These are phyloP conservation scores for Apodemus speciosus DNA, from an alignment of 2,113 vertebrate species.

Conservation along the genomic window DNA sequence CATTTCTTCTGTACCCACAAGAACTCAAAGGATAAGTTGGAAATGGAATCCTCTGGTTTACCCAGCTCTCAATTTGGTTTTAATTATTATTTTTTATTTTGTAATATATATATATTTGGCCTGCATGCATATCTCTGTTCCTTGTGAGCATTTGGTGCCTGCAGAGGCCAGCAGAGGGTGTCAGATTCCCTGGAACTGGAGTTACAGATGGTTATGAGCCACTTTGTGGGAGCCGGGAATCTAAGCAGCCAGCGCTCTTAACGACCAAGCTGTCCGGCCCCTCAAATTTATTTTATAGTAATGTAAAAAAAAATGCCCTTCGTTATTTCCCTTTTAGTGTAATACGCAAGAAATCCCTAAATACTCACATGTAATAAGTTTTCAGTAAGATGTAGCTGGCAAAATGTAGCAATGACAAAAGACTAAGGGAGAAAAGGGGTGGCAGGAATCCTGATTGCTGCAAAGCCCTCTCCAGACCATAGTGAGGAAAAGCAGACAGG, in stretches of 20 bases:
- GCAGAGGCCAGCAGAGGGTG: background rate
- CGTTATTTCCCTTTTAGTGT: background rate
- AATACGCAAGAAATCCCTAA: background rate
- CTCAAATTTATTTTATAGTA: slow-evolving; percentile 36
- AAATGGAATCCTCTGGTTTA: slow-evolving; percentile 9
- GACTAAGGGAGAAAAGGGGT: background rate
- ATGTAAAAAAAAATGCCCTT: background rate
- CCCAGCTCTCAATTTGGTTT: slow-evolving; percentile 26
- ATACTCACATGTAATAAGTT: background rate
- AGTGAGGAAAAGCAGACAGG: background rate
- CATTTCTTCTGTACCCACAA: background rate
- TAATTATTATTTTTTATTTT: background rate
- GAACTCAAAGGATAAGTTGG: slow-evolving; percentile 4
- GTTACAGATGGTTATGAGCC: too few species aligned
- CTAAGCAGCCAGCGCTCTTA: background rate
- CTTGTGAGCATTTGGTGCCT: background rate
- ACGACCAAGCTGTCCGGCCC: background rate
- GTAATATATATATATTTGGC: background rate
- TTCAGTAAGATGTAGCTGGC: background rate
- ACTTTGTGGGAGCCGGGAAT: background rate
- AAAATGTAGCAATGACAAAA: background rate
- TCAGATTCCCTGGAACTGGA: background rate
- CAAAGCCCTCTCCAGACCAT: background rate
- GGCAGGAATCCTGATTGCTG: background rate
- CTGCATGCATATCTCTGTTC: background rate